Base-by-base conservation (phyloP, 2,113 vertebrate species). In the Solenodon paradoxus region DNA sequence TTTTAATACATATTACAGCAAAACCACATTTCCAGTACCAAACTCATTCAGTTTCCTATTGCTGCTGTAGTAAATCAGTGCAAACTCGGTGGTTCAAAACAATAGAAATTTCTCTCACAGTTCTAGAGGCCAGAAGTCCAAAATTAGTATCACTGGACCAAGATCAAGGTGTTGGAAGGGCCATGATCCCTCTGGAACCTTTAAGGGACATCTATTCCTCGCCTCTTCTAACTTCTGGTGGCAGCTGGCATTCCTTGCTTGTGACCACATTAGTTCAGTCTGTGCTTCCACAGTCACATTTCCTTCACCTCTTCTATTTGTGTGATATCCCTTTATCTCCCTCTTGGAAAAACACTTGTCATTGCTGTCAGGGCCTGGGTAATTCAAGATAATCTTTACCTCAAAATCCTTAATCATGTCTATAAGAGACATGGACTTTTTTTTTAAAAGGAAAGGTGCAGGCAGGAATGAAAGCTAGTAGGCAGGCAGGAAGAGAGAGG, bases 21-120 rank as follows among this genome's bases (percentile, higher is more conserved):
- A 24, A 42, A 78, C 11, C 15, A 15, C n/a, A 45, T 32, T 92
- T 90, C 51, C 3, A 2, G 9, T 66, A 84, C 32, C 45, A 61
- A 88, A 92, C 19, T 66, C 80, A n/a, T 75, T 86, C 13, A 49
- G 61, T 85, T 92, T 92, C 28, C 78, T 92, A 63, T 88, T 71
- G 40, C 49, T 45, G 28, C 5, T 83, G 30, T 49, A 71, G 79
- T 20, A 71, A 90, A 64, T 55, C 2, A 28, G 38, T 40, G 71
- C 49, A 88, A 71, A 51, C 35, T 55, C 61, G 2, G 57, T 85
- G 64, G 35, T n/a, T 94, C 80, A 68, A 88, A 83, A 87, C 35
- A 88, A 72, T 12, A 75, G 35, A 68, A 64, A 69, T 72, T 63
- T 84, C 38, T 79, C 20, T 85, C 57, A 75, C 8, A 49, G 12